phyloP scores from a whole-genome alignment of 1,140 invertebrate genomes.

The Dinoponera quadriceps region DNA sequence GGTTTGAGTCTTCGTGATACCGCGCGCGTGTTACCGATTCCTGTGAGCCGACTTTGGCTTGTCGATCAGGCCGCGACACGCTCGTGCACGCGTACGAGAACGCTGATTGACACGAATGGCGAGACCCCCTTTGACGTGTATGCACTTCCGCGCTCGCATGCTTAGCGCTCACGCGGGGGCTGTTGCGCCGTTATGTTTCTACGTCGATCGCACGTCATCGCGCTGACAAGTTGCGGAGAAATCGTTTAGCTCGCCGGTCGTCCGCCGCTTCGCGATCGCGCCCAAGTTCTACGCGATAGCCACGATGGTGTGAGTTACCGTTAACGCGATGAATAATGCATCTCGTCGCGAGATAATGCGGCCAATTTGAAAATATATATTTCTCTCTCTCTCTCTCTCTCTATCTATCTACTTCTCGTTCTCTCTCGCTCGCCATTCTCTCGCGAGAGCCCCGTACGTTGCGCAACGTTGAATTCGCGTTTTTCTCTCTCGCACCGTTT shows the following conservation, averaged over 20 bases:
- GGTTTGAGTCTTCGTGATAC: conserved; percentile 36
- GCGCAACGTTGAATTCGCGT: not conserved
- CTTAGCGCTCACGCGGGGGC: conserved; percentile 17
- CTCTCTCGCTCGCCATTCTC: too few relatives aligned
- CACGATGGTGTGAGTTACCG: conserved; percentile 31
- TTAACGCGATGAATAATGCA: conserved; percentile 54
- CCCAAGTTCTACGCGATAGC: conserved; percentile 10
- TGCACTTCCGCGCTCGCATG: conserved; percentile 44
- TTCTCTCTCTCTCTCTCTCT: too few relatives aligned
- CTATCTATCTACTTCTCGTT: too few relatives aligned
- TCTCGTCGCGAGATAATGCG: not conserved
- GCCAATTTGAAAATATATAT: conserved; percentile 15
- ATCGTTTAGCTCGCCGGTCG: conserved; percentile 51
- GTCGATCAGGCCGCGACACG: conserved; percentile 42
- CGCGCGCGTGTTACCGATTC: conserved; percentile 24
- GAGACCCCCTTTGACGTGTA: conserved; percentile 43
- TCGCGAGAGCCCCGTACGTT: not conserved
- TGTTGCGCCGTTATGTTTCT: conserved; percentile 46
- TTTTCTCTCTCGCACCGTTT: not conserved
- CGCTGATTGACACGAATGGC: conserved; percentile 52
- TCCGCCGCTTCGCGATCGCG: conserved; percentile 9
- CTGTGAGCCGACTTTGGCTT: conserved; percentile 40
- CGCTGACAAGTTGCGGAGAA: conserved; percentile 51
- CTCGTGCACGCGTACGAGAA: not conserved
- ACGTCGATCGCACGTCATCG: conserved; percentile 53